phyloP scores from a whole-genome alignment of 1,140 invertebrate genomes.

The Ips nitidus region DNA sequence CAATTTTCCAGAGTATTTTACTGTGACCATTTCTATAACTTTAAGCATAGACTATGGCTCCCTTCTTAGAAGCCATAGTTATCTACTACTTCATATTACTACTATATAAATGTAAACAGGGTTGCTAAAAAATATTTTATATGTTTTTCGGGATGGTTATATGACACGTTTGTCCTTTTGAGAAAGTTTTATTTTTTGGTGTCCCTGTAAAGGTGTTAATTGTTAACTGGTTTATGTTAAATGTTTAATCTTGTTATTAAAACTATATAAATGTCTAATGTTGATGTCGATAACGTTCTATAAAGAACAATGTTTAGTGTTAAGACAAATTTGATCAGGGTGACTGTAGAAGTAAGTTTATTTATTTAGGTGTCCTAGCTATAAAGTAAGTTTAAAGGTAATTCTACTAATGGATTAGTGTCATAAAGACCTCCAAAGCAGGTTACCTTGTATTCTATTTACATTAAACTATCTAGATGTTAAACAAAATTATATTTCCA shows the following conservation, averaged over 20 bases:
- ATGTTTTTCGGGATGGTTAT: neutral
- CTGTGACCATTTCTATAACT: slow-evolving; percentile 21
- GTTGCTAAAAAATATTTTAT: slow-evolving; percentile 2
- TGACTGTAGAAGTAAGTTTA: neutral
- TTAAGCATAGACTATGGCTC: slow-evolving; percentile 9
- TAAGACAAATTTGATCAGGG: neutral
- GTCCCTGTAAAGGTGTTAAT: slow-evolving; percentile 6
- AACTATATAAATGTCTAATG: slow-evolving; percentile 9
- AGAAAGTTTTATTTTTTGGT: neutral
- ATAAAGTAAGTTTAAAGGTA: too few species aligned
- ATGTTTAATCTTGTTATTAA: slow-evolving; percentile 24
- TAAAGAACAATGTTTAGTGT: neutral
- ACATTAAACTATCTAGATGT: too few species aligned
- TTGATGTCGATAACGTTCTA: neutral
- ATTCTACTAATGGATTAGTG: too few species aligned
- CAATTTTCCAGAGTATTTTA: slow-evolving; percentile 37
- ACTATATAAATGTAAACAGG: neutral
- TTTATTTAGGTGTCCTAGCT: neutral
- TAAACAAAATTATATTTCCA: too few species aligned
- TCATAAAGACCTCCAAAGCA: too few species aligned
- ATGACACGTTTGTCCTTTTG: too few species aligned
- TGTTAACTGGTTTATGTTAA: slow-evolving; percentile 25
- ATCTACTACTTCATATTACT: too few species aligned
- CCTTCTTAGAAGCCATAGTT: too few species aligned
- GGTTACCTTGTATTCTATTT: too few species aligned